These are phyloP conservation scores for Leucoraja ocellata DNA, from an alignment of 2,797 vertebrate genomes.

Conservation along the genomic window DNA sequence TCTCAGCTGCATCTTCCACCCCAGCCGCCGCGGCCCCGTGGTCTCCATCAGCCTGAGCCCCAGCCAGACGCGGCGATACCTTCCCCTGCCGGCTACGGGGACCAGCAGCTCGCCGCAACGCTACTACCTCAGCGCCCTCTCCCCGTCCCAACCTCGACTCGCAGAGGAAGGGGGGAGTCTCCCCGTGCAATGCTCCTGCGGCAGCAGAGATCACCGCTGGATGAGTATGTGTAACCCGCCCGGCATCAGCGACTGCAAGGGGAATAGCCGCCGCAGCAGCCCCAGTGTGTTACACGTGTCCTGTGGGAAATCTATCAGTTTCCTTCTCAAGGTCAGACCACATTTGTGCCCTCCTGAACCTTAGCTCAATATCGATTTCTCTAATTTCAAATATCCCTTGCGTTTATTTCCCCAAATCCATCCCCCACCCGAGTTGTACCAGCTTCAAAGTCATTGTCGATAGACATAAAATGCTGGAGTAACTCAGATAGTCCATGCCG, in stretches of 20 bases:
- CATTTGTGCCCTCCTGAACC: background rate
- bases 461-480: too few species aligned
- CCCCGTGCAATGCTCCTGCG: background rate
- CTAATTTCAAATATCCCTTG: too few species aligned
- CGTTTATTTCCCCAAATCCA: too few species aligned
- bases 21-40: background rate
- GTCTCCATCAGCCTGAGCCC: constrained; percentile 19
- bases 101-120: background rate
- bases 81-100: background rate
- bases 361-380: too few species aligned
- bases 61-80: too few species aligned
- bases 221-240: background rate
- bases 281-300: background rate
- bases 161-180: background rate
- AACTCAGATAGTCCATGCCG: too few species aligned
- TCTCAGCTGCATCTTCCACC: background rate
- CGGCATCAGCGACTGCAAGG: background rate
- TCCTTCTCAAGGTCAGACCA: constrained; percentile 12
- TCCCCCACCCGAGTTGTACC: too few species aligned
- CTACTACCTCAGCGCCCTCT: background rate
- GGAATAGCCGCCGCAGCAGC: background rate
- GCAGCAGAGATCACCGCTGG: background rate
- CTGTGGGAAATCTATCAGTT: constrained; percentile 10
- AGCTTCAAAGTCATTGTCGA: too few species aligned
- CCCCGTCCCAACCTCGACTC: background rate